phyloP scores from a whole-genome alignment of 1,140 invertebrate genomes.

The Trinorchestia longiramus region DNA sequence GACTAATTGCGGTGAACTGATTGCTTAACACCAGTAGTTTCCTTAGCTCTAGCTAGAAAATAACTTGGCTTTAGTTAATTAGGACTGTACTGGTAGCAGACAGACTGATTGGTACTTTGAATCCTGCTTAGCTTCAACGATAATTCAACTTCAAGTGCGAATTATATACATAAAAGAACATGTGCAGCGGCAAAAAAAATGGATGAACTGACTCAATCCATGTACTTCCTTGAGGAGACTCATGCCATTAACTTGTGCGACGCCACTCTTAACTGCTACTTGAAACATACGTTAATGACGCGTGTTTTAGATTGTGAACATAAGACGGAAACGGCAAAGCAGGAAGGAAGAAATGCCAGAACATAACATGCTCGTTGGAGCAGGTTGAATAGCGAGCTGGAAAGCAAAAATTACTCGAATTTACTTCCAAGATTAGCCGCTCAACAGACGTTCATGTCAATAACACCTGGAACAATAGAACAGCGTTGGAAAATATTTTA shows the following conservation, averaged over 20 bases:
- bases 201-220: background rate
- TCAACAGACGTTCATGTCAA: background rate
- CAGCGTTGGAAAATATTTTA: background rate
- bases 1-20: background rate
- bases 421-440: background rate
- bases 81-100: background rate
- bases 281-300: background rate
- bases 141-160: background rate
- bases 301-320: background rate
- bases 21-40: background rate
- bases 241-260: background rate
- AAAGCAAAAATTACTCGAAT: background rate
- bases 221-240: background rate
- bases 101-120: background rate
- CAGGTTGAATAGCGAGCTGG: background rate
- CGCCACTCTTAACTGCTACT: background rate
- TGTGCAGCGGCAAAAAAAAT: background rate
- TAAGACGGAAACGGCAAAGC: background rate
- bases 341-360: background rate
- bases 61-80: background rate
- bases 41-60: background rate
- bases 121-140: background rate
- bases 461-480: background rate
- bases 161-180: background rate
- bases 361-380: background rate